A percentile compares a stretch with the other conserved stretches of the same genome.
phyloP scores from a whole-genome alignment of 2,113 vertebrate genomes.

The Chitala chitala region DNA sequence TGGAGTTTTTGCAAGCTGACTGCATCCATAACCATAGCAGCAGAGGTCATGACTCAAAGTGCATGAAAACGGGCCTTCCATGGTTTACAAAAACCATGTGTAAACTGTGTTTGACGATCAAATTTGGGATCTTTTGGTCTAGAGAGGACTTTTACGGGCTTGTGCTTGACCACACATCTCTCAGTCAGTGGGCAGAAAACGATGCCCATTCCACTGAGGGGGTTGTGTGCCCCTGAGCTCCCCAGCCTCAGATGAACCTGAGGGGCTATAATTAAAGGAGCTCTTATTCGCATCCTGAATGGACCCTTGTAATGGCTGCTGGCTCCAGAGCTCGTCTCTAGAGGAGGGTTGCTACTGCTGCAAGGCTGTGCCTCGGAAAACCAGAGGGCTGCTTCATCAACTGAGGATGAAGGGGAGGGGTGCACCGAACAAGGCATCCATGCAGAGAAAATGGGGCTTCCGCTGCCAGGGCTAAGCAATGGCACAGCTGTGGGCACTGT shows the following conservation, averaged over 20 bases:
- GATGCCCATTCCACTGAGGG: not conserved
- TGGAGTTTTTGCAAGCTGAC: not conserved
- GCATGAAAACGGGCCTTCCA: not conserved
- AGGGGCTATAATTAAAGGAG: not conserved
- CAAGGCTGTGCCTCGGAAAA: not conserved
- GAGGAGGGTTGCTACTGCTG: not conserved
- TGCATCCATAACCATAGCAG: too few species aligned
- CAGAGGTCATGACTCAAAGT: not conserved
- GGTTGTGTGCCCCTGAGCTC: not conserved
- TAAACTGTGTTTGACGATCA: too few species aligned
- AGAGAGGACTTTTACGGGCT: not conserved
- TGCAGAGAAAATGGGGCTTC: not conserved
- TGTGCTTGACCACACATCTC: not conserved
- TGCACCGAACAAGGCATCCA: not conserved
- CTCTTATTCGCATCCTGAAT: not conserved
- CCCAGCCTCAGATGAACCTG: not conserved
- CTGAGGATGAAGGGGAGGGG: not conserved
- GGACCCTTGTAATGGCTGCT: not conserved
- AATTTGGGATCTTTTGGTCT: not conserved
- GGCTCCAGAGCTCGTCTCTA: not conserved
- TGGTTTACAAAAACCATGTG: too few species aligned
- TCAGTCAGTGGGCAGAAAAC: not conserved
- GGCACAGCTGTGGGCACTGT: constrained; percentile 2
- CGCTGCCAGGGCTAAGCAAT: not conserved
- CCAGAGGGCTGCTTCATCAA: not conserved